Percentiles rank a stretch among this genome's conserved stretches.
phyloP scores from a whole-genome alignment of 2,113 vertebrate genomes.

The Zosterops lateralis region DNA sequence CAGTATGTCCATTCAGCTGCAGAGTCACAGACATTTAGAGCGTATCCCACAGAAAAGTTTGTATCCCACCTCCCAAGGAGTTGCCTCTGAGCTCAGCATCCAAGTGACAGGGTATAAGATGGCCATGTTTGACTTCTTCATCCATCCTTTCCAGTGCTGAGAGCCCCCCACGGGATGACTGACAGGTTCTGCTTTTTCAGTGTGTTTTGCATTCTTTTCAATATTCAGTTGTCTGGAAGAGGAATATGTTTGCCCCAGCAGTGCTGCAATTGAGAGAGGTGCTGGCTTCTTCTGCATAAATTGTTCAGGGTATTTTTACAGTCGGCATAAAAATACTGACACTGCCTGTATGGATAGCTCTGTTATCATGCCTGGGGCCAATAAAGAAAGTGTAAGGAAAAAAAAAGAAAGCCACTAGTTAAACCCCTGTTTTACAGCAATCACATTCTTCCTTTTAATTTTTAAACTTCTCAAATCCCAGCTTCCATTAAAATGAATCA shows the following conservation, averaged over 20 bases:
- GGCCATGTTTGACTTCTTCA: background rate
- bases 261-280: background rate
- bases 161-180: background rate
- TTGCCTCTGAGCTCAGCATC: background rate
- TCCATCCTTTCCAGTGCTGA: background rate
- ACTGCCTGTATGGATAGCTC: background rate
- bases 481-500: background rate
- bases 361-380: background rate
- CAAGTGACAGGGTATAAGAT: background rate
- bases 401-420: background rate
- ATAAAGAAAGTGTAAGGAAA: background rate
- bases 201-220: slow-evolving; percentile 15
- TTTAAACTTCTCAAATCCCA: background rate
- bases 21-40: background rate
- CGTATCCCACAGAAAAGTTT: background rate
- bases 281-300: background rate
- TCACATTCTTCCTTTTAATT: slow-evolving; percentile 8
- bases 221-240: slow-evolving; percentile 39
- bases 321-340: background rate
- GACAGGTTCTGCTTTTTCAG: background rate
- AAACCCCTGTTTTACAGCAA: background rate
- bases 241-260: background rate
- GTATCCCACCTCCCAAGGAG: background rate
- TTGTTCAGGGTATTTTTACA: slow-evolving; percentile 26
- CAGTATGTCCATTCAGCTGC: fast-evolving